Evolutionary conservation across 2,888 invertebrate species (phyloP), one percentile per base, ranked within the genome.

Genomic region (Auanema freiburgensis): DNA sequence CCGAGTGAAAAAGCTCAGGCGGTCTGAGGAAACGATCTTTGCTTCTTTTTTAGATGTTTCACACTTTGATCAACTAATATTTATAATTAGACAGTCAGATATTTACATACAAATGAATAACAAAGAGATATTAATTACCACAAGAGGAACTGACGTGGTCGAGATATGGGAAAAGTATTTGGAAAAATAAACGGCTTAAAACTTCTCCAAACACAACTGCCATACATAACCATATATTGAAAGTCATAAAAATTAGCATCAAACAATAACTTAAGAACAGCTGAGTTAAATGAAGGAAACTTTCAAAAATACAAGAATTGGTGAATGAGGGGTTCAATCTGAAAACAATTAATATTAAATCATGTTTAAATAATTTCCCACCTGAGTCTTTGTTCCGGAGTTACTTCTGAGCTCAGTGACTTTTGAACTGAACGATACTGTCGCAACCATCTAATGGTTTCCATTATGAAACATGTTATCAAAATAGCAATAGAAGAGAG

Each of bases 231-330:
- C 76, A 81, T 23, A 80, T 71, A 65, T 81, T 81, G 74, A 80
- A 81, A n/a, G 80, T 81, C 81, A 81, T 81, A 74, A 81, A 81
- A 60, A 81, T 72, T 44, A 81, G 71, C 81, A 81, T 81, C 50
- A 79, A 72, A 25, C 65, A 55, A 65, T 81, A 81, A 60, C 76
- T 75, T 46, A 81, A 62, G 16, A 70, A 57, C 23, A 81, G 64
- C 54, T 76, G 76, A 25, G 77, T 55, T 24, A 68, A 62, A 60
- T 77, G 78, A n/a, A 80, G 70, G 14, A 69, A 62, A 10, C 69
- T 67, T 54, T 81, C 81, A 21, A 70, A 53, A 52, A 74, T 40
- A 16, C 67, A 66, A 33, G 55, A n/a, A n/a, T 41, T 54, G 4
- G 56, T 33, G 59, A 73, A 56, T 33, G 51, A 56, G 2, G 71